Evolutionary conservation across 2,113 vertebrate genomes (phyloP).

Genomic region (Ictalurus furcatus): DNA sequence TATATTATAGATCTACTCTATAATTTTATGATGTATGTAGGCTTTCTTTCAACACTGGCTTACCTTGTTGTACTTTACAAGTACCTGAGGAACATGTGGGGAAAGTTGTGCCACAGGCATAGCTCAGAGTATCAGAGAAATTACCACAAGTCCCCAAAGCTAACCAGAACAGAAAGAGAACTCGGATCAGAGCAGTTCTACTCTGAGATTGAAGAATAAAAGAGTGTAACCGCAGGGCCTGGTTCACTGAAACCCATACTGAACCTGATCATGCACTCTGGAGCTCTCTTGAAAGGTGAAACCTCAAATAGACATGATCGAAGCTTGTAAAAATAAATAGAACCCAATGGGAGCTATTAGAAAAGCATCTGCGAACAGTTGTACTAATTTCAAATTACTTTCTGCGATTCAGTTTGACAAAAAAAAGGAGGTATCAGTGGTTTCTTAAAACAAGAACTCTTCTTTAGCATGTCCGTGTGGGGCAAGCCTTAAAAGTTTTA

Average conservation of each 20-base stretch:
- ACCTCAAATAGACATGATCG: background rate
- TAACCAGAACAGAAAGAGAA: background rate
- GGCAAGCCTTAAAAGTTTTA: background rate
- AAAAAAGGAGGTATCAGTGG: background rate
- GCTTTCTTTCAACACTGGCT: background rate
- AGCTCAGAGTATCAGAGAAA: constrained; percentile 1
- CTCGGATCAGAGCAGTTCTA: background rate
- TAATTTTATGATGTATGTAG: background rate
- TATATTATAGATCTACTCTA: background rate
- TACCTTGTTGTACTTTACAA: background rate
- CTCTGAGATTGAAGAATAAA: background rate
- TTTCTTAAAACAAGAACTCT: background rate
- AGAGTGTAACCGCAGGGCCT: background rate
- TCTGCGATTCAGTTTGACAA: background rate
- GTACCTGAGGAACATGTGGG: background rate
- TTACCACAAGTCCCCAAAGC: background rate
- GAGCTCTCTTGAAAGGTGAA: background rate
- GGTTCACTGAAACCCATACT: background rate
- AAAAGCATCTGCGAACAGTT: background rate
- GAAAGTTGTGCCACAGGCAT: background rate
- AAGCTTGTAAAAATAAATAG: background rate
- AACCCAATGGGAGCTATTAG: background rate
- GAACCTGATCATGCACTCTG: too few species aligned
- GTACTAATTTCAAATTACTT: background rate
- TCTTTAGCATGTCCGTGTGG: background rate